A percentile compares a stretch with the other conserved stretches of the same genome.
Conservation (phyloP, 2,113 vertebrate species). For the Pelodiscus sinensis region DNA sequence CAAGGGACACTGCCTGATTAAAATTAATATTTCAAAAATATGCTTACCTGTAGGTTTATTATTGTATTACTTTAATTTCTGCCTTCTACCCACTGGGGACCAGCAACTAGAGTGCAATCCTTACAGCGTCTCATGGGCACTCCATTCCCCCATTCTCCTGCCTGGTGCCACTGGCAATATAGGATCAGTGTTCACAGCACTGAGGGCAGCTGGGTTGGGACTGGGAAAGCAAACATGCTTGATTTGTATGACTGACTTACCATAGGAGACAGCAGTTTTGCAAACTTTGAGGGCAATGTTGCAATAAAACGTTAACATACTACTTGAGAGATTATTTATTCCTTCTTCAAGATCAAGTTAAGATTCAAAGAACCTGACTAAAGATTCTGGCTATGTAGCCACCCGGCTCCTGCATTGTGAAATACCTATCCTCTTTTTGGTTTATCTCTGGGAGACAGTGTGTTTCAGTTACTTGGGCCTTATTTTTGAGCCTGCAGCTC, state of each 20-base stretch:
- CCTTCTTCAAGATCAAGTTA: background rate
- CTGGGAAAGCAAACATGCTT: background rate
- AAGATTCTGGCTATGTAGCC: background rate
- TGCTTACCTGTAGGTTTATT: background rate
- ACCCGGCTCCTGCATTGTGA: background rate
- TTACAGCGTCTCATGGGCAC: background rate
- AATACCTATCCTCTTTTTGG: background rate
- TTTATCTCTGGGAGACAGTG: background rate
- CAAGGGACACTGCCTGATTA: background rate
- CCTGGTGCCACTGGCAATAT: background rate
- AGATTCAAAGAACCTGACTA: background rate
- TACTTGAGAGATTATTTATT: background rate
- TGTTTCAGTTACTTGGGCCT: background rate
- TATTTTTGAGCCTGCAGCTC: background rate
- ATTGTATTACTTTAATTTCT: background rate
- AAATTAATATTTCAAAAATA: background rate
- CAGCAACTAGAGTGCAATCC: background rate
- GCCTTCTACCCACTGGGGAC: too few relatives aligned
- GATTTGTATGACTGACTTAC: background rate
- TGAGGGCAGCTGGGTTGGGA: background rate
- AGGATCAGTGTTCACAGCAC: background rate
- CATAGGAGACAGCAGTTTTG: background rate
- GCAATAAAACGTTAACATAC: background rate
- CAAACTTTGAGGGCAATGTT: background rate
- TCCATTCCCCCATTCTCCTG: background rate